Base-by-base conservation (phyloP, 92 coral and sea anemone genomes). In the Pocillopora meandrina region DNA sequence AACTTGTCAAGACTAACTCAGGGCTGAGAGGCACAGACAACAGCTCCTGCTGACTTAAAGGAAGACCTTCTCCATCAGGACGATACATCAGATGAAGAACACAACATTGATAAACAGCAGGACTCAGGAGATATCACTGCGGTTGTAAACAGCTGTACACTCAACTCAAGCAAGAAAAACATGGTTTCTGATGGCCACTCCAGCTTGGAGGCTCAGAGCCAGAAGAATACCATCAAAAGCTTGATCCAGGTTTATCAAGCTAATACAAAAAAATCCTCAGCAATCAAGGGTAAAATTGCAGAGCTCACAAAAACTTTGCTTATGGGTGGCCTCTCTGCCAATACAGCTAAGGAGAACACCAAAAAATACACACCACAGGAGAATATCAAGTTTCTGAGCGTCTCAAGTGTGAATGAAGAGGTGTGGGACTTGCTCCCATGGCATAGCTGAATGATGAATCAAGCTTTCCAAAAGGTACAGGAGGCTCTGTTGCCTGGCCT, bases 391-490 rank as follows among this genome's bases (percentile, higher is more conserved):
- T 58, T 56, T 55, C 64, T 87, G 4, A 61, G 26, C 12, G 65
- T 88, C 64, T 74, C 75, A 13, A 75, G 74, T 57, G 89, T 91
- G 6, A 91, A 87, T 68, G 87, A 87, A 65, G 89, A 90, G 72
- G 72, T 90, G 15, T 90, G 89, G 93, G 93, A 87, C 31, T 64
- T 84, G 33, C 34, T 87, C 13, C 57, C 89, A 16, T 47, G 79
- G 13, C 77, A 79, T 73, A 75, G 83, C 68, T 60, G 89, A 34
- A 71, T 84, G 16, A 85, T 88, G 42, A 91, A 91, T 58, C 68
- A 87, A 59, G 89, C 89, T 17, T 84, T 87, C 36, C 89, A 90
- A 73, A 69, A 67, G 71, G 87, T 87, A 2, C 89, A 90, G 69
- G 91, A 90, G 42, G 65, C 84, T n/a, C 71, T 91, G 18, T 68